phyloP scores from a whole-genome alignment of 2,797 vertebrate genomes.

The Ambastaia sidthimunki region DNA sequence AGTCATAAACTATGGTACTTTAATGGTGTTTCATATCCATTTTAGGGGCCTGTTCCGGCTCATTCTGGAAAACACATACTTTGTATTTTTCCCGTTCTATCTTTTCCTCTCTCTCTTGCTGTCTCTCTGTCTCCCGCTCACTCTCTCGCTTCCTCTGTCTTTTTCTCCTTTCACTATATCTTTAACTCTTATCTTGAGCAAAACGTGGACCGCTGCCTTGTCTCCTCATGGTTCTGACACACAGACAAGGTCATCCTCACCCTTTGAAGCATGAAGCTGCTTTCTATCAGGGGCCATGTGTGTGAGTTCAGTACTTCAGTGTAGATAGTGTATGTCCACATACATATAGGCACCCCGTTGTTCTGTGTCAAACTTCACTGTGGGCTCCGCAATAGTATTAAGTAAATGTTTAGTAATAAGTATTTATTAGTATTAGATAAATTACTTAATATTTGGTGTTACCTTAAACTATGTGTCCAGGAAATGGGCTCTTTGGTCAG shows the following conservation, averaged over 20 bases:
- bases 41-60: conserved; percentile 9
- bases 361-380: neutral
- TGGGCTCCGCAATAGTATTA: too few species aligned
- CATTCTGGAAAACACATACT: conserved; percentile 34
- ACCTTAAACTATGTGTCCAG: neutral
- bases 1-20: neutral
- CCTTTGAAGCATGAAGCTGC: conserved; percentile 58
- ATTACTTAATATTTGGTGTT: too few species aligned
- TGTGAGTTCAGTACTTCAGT: conserved; percentile 26
- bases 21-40: conserved; percentile 2
- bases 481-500: neutral
- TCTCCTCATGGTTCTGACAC: conserved; percentile 23
- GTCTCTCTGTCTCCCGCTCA: conserved; percentile 9
- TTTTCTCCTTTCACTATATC: conserved; percentile 35
- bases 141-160: conserved; percentile 14
- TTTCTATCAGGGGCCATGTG: conserved; percentile 57
- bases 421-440: too few species aligned
- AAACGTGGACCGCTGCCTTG: conserved; percentile 49
- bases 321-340: conserved; percentile 1
- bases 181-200: conserved; percentile 52
- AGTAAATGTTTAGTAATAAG: too few species aligned
- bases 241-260: conserved; percentile 31
- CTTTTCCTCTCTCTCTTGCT: conserved; percentile 31
- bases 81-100: conserved; percentile 30
- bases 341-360: neutral